Percentiles rank a stretch among this genome's conserved stretches.
Conservation (phyloP, 2,113 vertebrate genomes). For the Equus przewalskii region DNA sequence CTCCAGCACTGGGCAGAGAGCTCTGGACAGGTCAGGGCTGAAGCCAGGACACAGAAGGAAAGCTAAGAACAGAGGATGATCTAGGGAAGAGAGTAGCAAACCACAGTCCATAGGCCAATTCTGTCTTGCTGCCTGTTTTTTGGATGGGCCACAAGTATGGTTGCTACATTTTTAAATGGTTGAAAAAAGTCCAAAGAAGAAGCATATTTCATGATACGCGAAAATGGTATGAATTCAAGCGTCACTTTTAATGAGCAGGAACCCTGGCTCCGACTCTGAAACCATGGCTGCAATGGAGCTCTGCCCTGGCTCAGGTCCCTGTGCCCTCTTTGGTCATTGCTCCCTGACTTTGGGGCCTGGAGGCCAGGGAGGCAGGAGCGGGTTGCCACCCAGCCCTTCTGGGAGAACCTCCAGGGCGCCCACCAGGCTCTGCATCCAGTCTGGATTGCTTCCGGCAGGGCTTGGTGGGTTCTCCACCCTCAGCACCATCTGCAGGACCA, state of each 20-base stretch:
- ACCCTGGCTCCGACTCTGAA: not conserved
- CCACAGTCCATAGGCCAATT: not conserved
- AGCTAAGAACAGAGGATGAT: not conserved
- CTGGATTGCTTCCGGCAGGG: not conserved
- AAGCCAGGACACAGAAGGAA: not conserved
- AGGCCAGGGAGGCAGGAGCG: not conserved
- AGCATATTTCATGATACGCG: not conserved
- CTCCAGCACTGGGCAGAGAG: not conserved
- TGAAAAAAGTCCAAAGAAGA: not conserved
- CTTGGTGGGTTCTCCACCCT: not conserved
- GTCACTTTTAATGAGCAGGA: not conserved
- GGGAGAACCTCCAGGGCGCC: not conserved
- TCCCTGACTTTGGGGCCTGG: not conserved
- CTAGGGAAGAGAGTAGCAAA: not conserved
- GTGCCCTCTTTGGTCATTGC: not conserved
- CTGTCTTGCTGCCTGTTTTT: not conserved
- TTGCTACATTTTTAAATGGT: not conserved
- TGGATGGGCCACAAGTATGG: not conserved
- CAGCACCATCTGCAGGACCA: constrained; percentile 63
- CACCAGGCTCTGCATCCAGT: constrained; percentile 42
- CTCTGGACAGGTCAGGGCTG: not conserved
- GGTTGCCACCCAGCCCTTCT: not conserved
- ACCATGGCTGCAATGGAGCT: no score
- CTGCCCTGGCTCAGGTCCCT: not conserved
- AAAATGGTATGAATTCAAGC: not conserved